Conservation (phyloP, 2,113 vertebrate species). For the Antidorcas marsupialis region DNA sequence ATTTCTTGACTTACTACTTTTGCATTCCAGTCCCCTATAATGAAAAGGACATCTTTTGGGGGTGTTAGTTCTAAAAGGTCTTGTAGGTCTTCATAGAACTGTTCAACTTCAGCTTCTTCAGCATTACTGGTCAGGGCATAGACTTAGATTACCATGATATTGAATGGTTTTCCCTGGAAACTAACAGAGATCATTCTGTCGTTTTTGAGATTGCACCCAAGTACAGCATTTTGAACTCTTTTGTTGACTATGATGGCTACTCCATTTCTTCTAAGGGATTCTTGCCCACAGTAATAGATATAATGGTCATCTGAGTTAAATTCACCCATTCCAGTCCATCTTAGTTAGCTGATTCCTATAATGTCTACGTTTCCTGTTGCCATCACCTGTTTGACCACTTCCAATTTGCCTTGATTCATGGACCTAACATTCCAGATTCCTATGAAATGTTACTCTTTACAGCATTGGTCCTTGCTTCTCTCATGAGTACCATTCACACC, state of each 20-base stretch:
- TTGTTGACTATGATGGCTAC: not conserved
- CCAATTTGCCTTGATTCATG: not conserved
- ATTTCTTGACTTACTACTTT: no score
- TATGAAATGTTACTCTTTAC: not conserved
- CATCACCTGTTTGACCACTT: not conserved
- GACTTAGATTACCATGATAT: no score
- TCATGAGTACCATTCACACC: not conserved
- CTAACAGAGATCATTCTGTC: no score
- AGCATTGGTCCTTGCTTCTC: not conserved
- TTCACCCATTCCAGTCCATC: not conserved
- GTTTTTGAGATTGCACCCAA: no score
- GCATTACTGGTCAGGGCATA: accelerated
- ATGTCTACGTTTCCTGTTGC: not conserved
- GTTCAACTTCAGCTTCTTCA: no score
- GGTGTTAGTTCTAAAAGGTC: no score
- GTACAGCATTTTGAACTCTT: not conserved
- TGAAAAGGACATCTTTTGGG: no score
- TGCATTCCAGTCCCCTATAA: no score
- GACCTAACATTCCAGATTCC: not conserved
- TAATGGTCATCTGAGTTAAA: not conserved
- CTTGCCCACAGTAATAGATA: not conserved
- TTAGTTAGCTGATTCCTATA: not conserved
- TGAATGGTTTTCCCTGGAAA: no score
- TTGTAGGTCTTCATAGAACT: no score
- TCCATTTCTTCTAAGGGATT: not conserved